phyloP scores from a whole-genome alignment of 2,113 vertebrate species.

The Lepisosteus osseus region DNA sequence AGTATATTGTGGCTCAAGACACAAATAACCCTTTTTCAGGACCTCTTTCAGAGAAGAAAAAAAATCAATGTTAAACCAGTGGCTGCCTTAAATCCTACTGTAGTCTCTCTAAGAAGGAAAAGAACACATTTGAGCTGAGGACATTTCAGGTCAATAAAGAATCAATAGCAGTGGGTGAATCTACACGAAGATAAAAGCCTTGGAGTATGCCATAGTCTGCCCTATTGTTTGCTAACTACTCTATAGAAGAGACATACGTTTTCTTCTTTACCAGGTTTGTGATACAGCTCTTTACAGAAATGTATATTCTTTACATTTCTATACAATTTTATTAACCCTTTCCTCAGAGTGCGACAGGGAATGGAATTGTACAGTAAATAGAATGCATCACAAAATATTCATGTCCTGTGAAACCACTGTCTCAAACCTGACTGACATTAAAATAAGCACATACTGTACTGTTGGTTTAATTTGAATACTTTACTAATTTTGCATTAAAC shows the following conservation, averaged over 20 bases:
- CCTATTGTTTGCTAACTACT: slow-evolving; percentile 72
- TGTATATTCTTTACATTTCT: no score
- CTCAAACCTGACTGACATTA: no score
- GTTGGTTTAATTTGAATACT: no score
- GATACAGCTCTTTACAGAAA: slow-evolving; percentile 16
- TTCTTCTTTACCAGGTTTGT: slow-evolving; percentile 45
- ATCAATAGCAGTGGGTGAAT: slow-evolving; percentile 92
- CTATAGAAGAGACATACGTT: slow-evolving; percentile 63
- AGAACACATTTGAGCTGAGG: slow-evolving; percentile 75
- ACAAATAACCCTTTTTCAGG: slow-evolving; percentile 74
- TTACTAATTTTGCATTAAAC: no score
- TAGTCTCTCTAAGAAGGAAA: slow-evolving; percentile 75
- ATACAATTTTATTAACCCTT: no score
- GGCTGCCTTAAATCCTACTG: slow-evolving; percentile 74
- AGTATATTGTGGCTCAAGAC: slow-evolving; percentile 72
- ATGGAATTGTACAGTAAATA: no score
- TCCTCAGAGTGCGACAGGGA: no score
- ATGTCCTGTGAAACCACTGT: no score
- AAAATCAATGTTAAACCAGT: slow-evolving; percentile 82
- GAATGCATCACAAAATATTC: no score
- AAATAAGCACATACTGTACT: no score
- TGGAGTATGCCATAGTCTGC: slow-evolving; percentile 74
- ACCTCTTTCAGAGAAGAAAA: slow-evolving; percentile 63
- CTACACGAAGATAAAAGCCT: slow-evolving; percentile 85
- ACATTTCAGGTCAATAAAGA: slow-evolving; percentile 95